Base-by-base conservation (phyloP, 2,888 invertebrate genomes). In the Epistrophe grossulariae region DNA sequence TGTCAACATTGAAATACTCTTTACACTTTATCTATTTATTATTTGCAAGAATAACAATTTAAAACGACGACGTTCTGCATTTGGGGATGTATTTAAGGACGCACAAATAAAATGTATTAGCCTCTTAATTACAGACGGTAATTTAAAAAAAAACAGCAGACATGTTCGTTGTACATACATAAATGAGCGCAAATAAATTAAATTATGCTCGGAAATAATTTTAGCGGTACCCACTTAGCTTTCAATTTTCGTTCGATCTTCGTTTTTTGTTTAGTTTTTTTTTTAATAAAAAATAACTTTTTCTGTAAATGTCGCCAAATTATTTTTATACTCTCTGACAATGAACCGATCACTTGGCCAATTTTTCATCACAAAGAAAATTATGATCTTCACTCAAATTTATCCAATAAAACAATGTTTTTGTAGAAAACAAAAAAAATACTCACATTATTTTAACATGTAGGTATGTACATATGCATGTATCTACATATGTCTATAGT, bases 1-100 rank as follows among this genome's bases (percentile, higher is more conserved):
- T 59, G 38, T 77, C 48, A 68, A 77, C 48, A 66, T 35, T 40
- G 28, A 43, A 35, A 45, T 52, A 60, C 10, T 45, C 31, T 66
- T 57, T 59, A 13, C 68, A 50, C 59, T 59, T 11, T 38, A 9
- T 43, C 17, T 19, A 24, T 68, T 48, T 45, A n/a, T 35, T 10
- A 5, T 40, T 55, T 55, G 19, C 57, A 43, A 55, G 31, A 19
- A 77, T 38, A 17, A 55, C 31, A 66, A 77, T 68, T 45, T 17
- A 59, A 24, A 66, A 38, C 38, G 24, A 38, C 38, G 24, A 68
- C 28, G 8, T 19, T 48, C 9, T 76, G 76, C 45, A 68, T 48
- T 77, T 38, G 17, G 13, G 24, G 31, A 17, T 72, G 60, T n/a
- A 73, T 38, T 45, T 50, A 24, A 59, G 35, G 45, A 68, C 57